Evolutionary conservation across 2,797 vertebrate species (phyloP), one percentile per base, ranked within the genome.

Genomic region (Amniataba percoides): DNA sequence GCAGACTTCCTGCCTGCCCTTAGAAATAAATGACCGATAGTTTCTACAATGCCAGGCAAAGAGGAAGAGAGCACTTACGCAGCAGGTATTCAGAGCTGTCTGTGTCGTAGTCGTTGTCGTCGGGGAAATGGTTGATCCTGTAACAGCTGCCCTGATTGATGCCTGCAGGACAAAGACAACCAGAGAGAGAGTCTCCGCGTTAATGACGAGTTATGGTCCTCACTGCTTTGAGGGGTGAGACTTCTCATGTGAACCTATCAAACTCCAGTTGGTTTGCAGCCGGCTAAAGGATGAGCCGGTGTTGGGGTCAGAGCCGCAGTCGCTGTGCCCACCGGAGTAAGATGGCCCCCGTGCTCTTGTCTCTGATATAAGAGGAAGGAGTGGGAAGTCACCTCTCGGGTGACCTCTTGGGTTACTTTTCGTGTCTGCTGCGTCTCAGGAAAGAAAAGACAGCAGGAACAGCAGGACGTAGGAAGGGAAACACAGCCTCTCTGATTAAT

Each of bases 21-120:
- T 31, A 52, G 21, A 40, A 43, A 36, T 59, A 65, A 57, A 68
- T 40, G 23, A 57, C 18, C 10, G 25, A 52, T 25, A 9, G 43
- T 31, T 55, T 74, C 31, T 40, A 73, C 9, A 61, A 12, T 40
- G 48, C 3, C n/a, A 49, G 36, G 64, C 18, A 12, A 42, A 78
- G 34, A 67, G 27, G n/a, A 34, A 2, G 40, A 71, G 70, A 61
- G 59, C 59, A 97, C 98, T 98, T 94, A 99, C 98, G 97, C 74
- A 99, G 95, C 87, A 99, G 96, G 88, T 99, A 99, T 71, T 99
- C 98, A 0, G 98, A 99, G 95, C 97, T 98, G 95, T 99, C 98
- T 0, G 98, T 98, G 94, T 99, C 98, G 0, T 99, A 99, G 88
- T 98, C 98, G 0, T 99, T 97, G 92, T 99, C 98, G 46, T 99